Evolutionary conservation across 2,888 invertebrate species (phyloP), one percentile per base, ranked within the genome.

Genomic region (Patella ulyssiponensis): DNA sequence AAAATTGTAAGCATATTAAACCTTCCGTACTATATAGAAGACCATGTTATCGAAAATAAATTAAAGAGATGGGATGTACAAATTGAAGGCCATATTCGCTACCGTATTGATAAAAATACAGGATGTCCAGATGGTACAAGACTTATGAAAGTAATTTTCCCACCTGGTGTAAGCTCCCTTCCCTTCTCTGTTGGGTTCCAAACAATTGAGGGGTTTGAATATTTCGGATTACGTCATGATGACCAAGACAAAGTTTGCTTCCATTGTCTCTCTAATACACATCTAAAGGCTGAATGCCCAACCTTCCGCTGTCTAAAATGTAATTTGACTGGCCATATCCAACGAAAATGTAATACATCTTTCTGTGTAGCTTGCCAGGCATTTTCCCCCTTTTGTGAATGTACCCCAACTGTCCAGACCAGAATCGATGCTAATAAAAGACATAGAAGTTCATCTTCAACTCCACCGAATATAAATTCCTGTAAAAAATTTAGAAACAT

Each of bases 1-100:
- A 56, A 56, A 56, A n/a, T 56, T 17, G 56, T 56, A n/a, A 56
- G 56, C n/a, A 56, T 56, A 2, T 56, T 58, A n/a, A 58, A 58
- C 58, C 58, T 58, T n/a, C 58, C 58, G n/a, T 58, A 58, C 58
- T 58, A 58, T n/a, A 58, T 58, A 14, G 58, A 58, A 58, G 58
- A 58, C 58, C 15, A n/a, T 15, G 58, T 15, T 4, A 58, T 58
- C 58, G n/a, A n/a, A n/a, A n/a, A 58, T n/a, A 58, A 58, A 12
- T 58, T 58, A n/a, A 58, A 58, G 4, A 58, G n/a, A 58, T 58
- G 58, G 58, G n/a, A 58, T 58, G 58, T 58, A 4, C 15, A 58
- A 58, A 11, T 58, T n/a, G 58, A 58, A n/a, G 58, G 58, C 15
- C 17, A 58, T n/a, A 27, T 27, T 27, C 27, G 27, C 27, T 27